phyloP scores from a whole-genome alignment of 2,113 vertebrate species.

The Synodontis membranacea region DNA sequence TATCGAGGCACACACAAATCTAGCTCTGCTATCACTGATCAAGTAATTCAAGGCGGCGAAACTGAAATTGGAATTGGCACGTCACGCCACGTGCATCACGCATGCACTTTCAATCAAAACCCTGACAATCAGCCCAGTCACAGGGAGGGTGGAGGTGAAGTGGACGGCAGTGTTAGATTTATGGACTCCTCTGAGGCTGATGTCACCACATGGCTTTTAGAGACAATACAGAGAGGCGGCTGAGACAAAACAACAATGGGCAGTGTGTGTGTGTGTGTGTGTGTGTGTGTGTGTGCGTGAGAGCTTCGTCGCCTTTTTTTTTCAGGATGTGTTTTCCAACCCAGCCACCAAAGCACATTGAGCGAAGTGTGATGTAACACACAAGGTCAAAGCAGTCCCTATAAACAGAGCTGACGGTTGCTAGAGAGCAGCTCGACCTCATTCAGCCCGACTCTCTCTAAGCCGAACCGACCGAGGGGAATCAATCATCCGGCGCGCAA shows the following conservation, averaged over 20 bases:
- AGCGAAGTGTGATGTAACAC: constrained; percentile 34
- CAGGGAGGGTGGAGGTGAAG: background rate
- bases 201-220: background rate
- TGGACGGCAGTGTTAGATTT: background rate
- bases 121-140: background rate
- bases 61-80: background rate
- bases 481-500: background rate
- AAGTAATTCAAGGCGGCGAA: background rate
- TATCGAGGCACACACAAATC: background rate
- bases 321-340: background rate
- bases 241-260: constrained; percentile 22
- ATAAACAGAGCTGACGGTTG: constrained; percentile 32
- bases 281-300: background rate
- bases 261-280: constrained; percentile 9
- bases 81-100: background rate
- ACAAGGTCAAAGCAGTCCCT: constrained; percentile 29
- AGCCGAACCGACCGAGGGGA: background rate
- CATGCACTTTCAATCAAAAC: background rate
- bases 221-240: constrained; percentile 3
- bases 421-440: background rate
- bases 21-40: background rate
- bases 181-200: constrained; percentile 15
- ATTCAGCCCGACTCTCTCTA: background rate
- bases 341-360: background rate
- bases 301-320: background rate